Evolutionary conservation across 2,113 vertebrate genomes (phyloP).

Genomic region (Sebastes fasciatus): DNA sequence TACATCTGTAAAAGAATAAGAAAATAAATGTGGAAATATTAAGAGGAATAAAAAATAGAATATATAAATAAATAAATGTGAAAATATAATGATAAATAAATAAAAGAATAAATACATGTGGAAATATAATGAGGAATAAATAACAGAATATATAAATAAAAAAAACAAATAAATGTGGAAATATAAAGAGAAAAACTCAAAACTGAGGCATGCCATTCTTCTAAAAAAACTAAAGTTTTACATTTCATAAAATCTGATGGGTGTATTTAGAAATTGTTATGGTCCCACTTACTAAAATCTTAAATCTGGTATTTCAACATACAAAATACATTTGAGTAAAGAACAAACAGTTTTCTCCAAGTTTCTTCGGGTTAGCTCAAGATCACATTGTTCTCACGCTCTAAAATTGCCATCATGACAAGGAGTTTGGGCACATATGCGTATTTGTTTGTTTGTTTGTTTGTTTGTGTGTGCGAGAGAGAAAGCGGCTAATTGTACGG

Average conservation of each 20-base stretch:
- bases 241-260: no score
- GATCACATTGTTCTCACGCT: neutral
- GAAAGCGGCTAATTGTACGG: conserved; percentile 2
- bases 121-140: no score
- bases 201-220: neutral
- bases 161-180: no score
- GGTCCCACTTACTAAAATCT: neutral
- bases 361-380: neutral
- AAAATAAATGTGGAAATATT: no score
- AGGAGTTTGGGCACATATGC: neutral
- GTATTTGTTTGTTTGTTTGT: neutral
- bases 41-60: no score
- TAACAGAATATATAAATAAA: no score
- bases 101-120: no score
- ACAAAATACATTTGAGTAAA: neutral
- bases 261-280: neutral
- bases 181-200: neutral
- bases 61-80: no score
- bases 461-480: neutral
- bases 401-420: neutral
- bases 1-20: no score
- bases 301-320: neutral
- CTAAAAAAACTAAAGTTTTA: neutral
- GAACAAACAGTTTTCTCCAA: neutral
- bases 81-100: no score